Conservation (phyloP, 2,113 vertebrate genomes). For the Brienomyrus longianalis region DNA sequence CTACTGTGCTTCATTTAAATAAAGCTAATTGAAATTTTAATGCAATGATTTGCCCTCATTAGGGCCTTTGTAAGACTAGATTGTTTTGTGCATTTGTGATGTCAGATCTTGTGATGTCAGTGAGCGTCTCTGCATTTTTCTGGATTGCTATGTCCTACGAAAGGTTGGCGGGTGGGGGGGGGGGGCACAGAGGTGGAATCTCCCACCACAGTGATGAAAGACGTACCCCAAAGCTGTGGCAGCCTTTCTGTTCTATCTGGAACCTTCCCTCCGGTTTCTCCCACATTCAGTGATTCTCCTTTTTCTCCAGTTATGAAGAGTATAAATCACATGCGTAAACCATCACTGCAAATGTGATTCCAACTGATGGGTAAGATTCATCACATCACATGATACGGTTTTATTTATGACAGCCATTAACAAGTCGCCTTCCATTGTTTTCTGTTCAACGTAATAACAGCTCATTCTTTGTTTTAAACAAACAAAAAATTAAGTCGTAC, state of each 20-base stretch:
- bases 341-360: not conserved
- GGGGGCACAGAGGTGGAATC: slow-evolving; percentile 45
- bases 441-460: not conserved
- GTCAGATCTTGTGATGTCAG: slow-evolving; percentile 30
- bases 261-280: not conserved
- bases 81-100: not conserved
- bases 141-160: slow-evolving; percentile 15
- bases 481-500: not conserved
- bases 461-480: not conserved
- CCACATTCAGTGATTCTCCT: not conserved
- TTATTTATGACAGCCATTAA: not conserved
- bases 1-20: not conserved
- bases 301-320: not conserved
- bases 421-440: not conserved
- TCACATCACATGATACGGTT: not conserved
- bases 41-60: not conserved
- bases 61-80: not conserved
- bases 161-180: not conserved
- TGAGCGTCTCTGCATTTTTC: slow-evolving; percentile 39
- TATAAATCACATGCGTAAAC: not conserved
- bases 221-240: slow-evolving; percentile 28
- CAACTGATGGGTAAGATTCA: too few relatives aligned
- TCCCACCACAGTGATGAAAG: slow-evolving; percentile 58
- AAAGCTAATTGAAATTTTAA: not conserved
- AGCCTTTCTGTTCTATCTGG: slow-evolving; percentile 28